Evolutionary conservation across 1,140 invertebrate genomes (phyloP).

Genomic region (Elymnias hypermnestra): DNA sequence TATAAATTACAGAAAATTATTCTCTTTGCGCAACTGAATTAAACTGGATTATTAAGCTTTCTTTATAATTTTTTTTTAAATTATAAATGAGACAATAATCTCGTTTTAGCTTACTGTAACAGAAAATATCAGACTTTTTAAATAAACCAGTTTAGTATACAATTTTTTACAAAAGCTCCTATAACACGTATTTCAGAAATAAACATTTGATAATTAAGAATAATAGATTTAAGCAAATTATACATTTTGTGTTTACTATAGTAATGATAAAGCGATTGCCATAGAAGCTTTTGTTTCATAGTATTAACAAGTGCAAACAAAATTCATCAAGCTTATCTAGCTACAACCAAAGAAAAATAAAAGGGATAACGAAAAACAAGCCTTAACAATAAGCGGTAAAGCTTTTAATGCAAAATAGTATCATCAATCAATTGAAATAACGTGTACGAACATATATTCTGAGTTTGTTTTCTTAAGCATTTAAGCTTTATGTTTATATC

Average conservation of each 20-base stretch:
- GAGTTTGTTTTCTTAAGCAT: neutral
- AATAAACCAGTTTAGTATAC: slow-evolving; percentile 2
- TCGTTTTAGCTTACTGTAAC: too few relatives aligned
- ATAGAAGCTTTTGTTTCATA: slow-evolving; percentile 14
- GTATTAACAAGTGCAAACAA: slow-evolving; percentile 15
- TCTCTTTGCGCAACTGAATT: neutral
- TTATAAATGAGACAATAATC: too few relatives aligned
- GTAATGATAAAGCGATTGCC: slow-evolving; percentile 27
- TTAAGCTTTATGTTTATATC: too few relatives aligned
- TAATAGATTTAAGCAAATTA: neutral
- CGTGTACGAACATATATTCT: neutral
- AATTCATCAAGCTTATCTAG: slow-evolving; percentile 27
- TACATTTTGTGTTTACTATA: neutral
- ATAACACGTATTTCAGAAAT: too few relatives aligned
- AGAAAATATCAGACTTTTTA: too few relatives aligned
- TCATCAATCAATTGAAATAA: slow-evolving; percentile 18
- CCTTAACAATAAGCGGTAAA: slow-evolving; percentile 20
- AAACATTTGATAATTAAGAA: too few relatives aligned
- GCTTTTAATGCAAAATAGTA: slow-evolving; percentile 16
- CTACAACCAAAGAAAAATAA: slow-evolving; percentile 29
- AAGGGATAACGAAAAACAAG: slow-evolving; percentile 27
- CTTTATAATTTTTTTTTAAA: neutral
- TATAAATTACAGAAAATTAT: too few relatives aligned
- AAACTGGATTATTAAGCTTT: neutral
- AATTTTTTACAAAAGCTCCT: slow-evolving; percentile 27